phyloP scores from a whole-genome alignment of 1,140 invertebrate species.

The Caenorhabditis inopinata region DNA sequence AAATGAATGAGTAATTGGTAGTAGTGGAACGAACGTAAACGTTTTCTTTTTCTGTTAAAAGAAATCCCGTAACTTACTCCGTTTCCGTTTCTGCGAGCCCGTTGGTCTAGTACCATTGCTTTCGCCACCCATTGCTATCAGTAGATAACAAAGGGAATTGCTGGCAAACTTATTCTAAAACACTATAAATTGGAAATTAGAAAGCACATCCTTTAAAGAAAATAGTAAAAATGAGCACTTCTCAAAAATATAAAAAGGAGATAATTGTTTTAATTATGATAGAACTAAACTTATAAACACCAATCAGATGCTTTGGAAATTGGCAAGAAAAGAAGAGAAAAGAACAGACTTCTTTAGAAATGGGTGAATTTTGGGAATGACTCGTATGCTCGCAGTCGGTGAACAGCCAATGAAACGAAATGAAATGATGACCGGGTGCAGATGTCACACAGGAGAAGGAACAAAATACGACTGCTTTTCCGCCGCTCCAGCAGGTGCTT shows the following conservation, averaged over 20 bases:
- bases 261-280: not conserved
- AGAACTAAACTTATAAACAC: not conserved
- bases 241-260: not conserved
- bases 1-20: conserved; percentile 20
- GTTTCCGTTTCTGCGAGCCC: conserved; percentile 18
- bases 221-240: too few species aligned
- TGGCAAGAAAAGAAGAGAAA: not conserved
- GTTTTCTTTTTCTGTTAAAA: not conserved
- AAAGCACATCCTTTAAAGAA: not conserved
- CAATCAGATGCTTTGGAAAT: not conserved
- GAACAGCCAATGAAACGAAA: conserved; percentile 25
- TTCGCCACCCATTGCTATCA: conserved; percentile 17
- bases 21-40: not conserved
- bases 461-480: not conserved
- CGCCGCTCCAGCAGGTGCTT: conserved; percentile 19
- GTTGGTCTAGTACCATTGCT: conserved; percentile 16
- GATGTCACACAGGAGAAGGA: conserved; percentile 12
- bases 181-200: not conserved
- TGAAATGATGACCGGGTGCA: conserved; percentile 28
- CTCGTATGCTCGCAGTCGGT: not conserved
- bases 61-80: not conserved
- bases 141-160: not conserved
- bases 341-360: not conserved
- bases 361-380: not conserved
- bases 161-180: not conserved